Conservation (phyloP, 2,797 vertebrate species). For the Brachyalestes nurse region DNA sequence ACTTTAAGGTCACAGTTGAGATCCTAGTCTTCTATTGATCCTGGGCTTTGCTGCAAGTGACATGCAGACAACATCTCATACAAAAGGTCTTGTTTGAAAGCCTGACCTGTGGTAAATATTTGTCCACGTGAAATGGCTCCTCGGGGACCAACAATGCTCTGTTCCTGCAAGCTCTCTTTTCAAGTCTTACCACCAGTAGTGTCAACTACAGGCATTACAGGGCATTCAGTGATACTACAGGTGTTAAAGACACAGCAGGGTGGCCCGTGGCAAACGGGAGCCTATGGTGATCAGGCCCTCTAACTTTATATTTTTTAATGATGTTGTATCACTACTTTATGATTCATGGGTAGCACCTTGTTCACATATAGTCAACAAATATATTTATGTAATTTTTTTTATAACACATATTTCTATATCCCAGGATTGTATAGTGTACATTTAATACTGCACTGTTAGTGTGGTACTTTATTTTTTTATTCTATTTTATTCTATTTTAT, state of each 20-base stretch:
- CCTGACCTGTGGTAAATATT: constrained; percentile 74
- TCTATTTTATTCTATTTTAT: no score
- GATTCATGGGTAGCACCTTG: no score
- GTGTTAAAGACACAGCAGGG: background rate
- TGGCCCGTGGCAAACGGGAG: background rate
- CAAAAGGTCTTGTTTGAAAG: constrained; percentile 67
- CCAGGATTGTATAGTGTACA: no score
- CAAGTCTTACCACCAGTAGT: constrained; percentile 9
- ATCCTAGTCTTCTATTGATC: constrained; percentile 56
- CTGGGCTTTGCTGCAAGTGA: constrained; percentile 57
- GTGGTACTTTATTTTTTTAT: no score
- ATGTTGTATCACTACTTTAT: background rate
- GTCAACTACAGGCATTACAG: no score
- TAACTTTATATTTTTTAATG: background rate
- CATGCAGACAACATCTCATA: constrained; percentile 56
- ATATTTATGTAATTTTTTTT: no score
- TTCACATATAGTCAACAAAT: no score
- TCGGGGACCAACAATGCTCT: constrained; percentile 66
- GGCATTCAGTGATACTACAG: background rate
- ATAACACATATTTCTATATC: no score
- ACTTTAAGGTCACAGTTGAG: constrained; percentile 55
- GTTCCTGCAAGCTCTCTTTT: constrained; percentile 56
- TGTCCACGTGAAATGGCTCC: constrained; percentile 71
- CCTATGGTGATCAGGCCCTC: background rate
- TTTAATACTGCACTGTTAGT: no score